Percentiles rank a stretch among this genome's conserved stretches.
Evolutionary conservation across 1,140 invertebrate species (phyloP).

Genomic region (Drosophila oshimai): DNA sequence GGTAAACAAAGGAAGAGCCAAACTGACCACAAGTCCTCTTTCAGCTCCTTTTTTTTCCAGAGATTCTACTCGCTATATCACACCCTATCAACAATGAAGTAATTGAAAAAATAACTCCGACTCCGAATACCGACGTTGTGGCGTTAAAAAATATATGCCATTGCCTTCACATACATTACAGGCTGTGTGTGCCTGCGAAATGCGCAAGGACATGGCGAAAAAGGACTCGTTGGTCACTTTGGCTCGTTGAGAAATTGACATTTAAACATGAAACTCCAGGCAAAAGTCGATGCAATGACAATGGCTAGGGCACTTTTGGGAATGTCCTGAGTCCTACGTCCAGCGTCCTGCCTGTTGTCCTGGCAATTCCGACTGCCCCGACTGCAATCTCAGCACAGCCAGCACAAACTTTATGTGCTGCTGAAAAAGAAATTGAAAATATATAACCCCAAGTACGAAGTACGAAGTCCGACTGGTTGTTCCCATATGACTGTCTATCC

Average conservation of each 20-base stretch:
- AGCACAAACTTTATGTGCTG: slow-evolving; percentile 71
- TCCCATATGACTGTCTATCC: slow-evolving; percentile 76
- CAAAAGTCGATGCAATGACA: slow-evolving; percentile 67
- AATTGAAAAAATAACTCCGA: slow-evolving; percentile 71
- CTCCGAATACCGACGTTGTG: slow-evolving; percentile 17
- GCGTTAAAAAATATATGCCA: slow-evolving; percentile 49
- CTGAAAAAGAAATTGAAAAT: slow-evolving; percentile 78
- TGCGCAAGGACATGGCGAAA: slow-evolving; percentile 42
- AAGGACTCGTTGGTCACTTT: slow-evolving; percentile 64
- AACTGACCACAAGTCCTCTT: slow-evolving; percentile 19
- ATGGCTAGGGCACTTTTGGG: slow-evolving; percentile 65
- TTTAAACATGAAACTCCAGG: slow-evolving; percentile 78
- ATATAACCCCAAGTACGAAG: slow-evolving; percentile 43
- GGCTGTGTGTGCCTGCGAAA: slow-evolving; percentile 46
- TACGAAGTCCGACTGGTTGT: slow-evolving; percentile 53
- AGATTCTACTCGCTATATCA: neutral
- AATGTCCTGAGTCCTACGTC: neutral
- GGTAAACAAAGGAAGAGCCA: slow-evolving; percentile 40
- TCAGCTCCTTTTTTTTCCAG: neutral
- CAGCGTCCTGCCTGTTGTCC: slow-evolving; percentile 19
- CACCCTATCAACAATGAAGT: slow-evolving; percentile 53
- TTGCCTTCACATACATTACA: slow-evolving; percentile 39
- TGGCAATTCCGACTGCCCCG: slow-evolving; percentile 49
- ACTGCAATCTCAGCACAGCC: slow-evolving; percentile 70
- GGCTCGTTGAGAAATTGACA: slow-evolving; percentile 76